Evolutionary conservation across 1,140 invertebrate species (phyloP).

Genomic region (Zaprionus gabonicus): DNA sequence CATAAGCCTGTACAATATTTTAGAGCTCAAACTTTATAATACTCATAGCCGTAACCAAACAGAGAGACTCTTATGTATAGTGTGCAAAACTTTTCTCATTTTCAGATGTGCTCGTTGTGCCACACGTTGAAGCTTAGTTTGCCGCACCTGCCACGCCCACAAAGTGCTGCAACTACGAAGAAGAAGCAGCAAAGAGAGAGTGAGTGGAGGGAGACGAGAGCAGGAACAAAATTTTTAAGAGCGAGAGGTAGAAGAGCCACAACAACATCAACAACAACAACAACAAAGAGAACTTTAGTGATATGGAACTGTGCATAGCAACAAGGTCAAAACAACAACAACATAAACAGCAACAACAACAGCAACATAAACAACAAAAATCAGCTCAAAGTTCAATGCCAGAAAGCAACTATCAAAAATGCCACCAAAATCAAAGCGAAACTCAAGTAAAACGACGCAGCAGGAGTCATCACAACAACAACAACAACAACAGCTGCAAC

Average conservation of each 20-base stretch:
- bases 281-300: constrained; percentile 57
- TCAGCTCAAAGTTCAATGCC: constrained; percentile 66
- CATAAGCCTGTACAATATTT: constrained; percentile 11
- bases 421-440: constrained; percentile 78
- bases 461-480: constrained; percentile 33
- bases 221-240: constrained; percentile 10
- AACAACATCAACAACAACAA: constrained; percentile 4
- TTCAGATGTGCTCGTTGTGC: constrained; percentile 69
- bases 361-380: constrained; percentile 48
- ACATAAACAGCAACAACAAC: constrained; percentile 7
- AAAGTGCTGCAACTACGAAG: constrained; percentile 33
- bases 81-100: constrained; percentile 64
- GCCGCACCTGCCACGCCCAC: constrained; percentile 64
- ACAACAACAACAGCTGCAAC: constrained; percentile 30
- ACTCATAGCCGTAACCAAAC: not conserved
- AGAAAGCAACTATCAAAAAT: constrained; percentile 66
- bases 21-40: constrained; percentile 5
- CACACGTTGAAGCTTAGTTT: constrained; percentile 49
- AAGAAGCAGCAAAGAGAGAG: constrained; percentile 3
- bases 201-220: not conserved
- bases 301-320: constrained; percentile 78
- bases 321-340: constrained; percentile 71
- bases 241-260: not conserved
- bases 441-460: constrained; percentile 55
- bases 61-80: constrained; percentile 23